Evolutionary conservation across 1,140 invertebrate species (phyloP).

Genomic region (Bombus superbus): DNA sequence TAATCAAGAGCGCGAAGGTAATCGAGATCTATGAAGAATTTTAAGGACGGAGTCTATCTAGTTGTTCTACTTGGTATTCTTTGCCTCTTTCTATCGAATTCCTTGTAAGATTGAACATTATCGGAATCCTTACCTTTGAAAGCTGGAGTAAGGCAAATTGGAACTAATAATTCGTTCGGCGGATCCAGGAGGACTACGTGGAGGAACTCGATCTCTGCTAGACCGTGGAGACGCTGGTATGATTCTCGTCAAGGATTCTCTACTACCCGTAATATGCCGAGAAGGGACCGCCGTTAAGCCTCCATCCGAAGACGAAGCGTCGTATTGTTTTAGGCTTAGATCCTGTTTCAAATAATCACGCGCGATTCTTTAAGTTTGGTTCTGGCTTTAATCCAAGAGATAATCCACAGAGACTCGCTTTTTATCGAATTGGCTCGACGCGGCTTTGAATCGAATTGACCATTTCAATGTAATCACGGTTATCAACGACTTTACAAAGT

Average conservation of each 20-base stretch:
- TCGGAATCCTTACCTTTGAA: constrained; percentile 76
- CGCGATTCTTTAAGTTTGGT: not conserved
- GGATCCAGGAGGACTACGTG: constrained; percentile 78
- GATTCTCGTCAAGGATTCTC: constrained; percentile 79
- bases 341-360: constrained; percentile 69
- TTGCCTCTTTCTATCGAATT: not conserved
- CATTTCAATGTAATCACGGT: too few species aligned
- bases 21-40: not conserved
- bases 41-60: too few species aligned
- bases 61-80: not conserved
- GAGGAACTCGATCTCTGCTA: constrained; percentile 75
- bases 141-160: constrained; percentile 78
- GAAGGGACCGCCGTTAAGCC: constrained; percentile 72
- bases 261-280: constrained; percentile 79
- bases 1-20: not conserved
- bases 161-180: constrained; percentile 76
- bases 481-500: too few species aligned
- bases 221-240: constrained; percentile 78
- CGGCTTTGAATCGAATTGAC: not conserved
- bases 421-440: not conserved
- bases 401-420: too few species aligned
- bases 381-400: too few species aligned
- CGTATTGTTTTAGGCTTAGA: constrained; percentile 79
- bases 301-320: constrained; percentile 77
- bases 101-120: not conserved